phyloP scores from a whole-genome alignment of 2,113 vertebrate genomes.

The Acrocephalus kingi region DNA sequence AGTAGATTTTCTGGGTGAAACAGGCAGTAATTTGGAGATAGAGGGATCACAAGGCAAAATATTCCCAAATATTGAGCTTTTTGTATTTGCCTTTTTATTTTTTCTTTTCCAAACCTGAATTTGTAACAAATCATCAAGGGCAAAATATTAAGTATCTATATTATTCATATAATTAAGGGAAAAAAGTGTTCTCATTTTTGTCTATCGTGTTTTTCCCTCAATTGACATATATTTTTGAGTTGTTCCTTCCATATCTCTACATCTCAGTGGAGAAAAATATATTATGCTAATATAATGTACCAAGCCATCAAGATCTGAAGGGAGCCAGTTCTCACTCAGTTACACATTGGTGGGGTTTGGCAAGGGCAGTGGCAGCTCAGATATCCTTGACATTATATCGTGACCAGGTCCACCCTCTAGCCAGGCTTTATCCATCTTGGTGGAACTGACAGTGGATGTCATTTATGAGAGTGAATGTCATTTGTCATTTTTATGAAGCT shows the following conservation, averaged over 20 bases:
- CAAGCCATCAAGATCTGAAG: not conserved
- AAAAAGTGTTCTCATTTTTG: not conserved
- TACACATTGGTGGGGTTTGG: not conserved
- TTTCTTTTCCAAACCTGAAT: not conserved
- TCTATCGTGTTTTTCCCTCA: not conserved
- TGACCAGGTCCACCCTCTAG: not conserved
- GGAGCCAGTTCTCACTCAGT: not conserved
- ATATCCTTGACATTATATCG: not conserved
- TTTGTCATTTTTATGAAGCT: not conserved
- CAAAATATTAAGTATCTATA: not conserved
- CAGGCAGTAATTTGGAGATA: not conserved
- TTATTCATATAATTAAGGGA: not conserved
- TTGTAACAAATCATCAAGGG: not conserved
- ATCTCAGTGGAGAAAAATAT: not conserved
- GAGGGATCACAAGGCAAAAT: not conserved
- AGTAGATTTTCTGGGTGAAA: not conserved
- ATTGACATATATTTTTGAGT: not conserved
- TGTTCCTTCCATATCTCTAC: not conserved
- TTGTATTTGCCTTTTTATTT: not conserved
- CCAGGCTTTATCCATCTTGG: not conserved
- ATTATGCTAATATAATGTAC: not conserved
- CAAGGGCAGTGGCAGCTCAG: not conserved
- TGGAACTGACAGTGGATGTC: not conserved
- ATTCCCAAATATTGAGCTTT: not conserved
- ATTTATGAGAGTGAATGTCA: not conserved